Evolutionary conservation across 2,888 invertebrate genomes (phyloP).

Genomic region (Thelaira solivaga): DNA sequence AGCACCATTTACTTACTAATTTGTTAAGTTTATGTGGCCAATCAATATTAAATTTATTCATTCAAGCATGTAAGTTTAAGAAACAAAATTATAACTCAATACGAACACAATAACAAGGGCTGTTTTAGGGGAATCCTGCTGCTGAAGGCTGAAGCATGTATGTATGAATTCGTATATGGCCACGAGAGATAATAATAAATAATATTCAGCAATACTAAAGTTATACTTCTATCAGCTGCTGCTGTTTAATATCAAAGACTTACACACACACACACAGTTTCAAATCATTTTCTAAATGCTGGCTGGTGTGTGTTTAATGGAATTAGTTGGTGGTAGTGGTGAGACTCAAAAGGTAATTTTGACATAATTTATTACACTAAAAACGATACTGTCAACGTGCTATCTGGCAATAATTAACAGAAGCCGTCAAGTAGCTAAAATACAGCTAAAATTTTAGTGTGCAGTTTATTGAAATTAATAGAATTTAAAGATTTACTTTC

Average conservation of each 20-base stretch:
- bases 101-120: conserved; percentile 49
- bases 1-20: conserved; percentile 14
- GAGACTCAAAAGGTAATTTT: conserved; percentile 53
- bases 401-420: conserved; percentile 52
- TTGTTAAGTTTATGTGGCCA: background rate
- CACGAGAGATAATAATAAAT: conserved; percentile 18
- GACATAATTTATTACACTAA: conserved; percentile 51
- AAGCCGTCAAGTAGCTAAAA: background rate
- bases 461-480: background rate
- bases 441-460: background rate
- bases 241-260: conserved; percentile 38
- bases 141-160: no score
- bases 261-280: conserved; percentile 15
- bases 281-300: background rate
- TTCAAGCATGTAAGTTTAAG: background rate
- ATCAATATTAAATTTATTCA: background rate
- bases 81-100: conserved; percentile 5
- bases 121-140: background rate
- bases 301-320: background rate
- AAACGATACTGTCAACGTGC: conserved; percentile 56
- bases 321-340: background rate
- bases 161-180: no score
- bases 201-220: conserved; percentile 25
- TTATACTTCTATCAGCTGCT: conserved; percentile 1
- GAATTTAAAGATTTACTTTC: no score